Evolutionary conservation across 2,113 vertebrate species (phyloP).

Genomic region (Menura novaehollandiae): DNA sequence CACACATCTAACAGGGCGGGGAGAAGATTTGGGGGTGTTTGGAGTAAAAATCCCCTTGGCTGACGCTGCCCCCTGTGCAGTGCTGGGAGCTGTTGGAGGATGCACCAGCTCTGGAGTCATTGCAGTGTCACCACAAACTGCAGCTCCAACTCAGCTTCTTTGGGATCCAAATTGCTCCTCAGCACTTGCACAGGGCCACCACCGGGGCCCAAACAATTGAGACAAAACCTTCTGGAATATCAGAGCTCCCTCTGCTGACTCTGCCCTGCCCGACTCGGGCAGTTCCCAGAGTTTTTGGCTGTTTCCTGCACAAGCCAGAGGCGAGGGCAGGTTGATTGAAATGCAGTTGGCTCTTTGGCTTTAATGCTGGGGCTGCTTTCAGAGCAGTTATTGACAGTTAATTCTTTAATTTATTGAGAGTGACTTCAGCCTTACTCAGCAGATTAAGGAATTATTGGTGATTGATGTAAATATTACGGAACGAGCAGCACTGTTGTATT

Average conservation of each 20-base stretch:
- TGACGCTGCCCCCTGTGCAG: fast-evolving
- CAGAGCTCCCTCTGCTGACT: conserved; percentile 47
- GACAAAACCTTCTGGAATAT: fast-evolving
- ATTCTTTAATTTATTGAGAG: neutral
- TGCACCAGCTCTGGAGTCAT: neutral
- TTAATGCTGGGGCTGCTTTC: neutral
- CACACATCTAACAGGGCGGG: too few relatives aligned
- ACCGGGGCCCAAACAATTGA: fast-evolving
- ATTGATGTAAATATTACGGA: fast-evolving
- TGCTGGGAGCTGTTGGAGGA: neutral
- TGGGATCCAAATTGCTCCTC: fast-evolving
- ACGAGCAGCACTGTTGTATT: neutral
- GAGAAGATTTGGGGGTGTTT: neutral
- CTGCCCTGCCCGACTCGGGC: fast-evolving
- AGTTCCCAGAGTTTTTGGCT: fast-evolving
- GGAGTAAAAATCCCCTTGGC: neutral
- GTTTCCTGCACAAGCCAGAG: fast-evolving
- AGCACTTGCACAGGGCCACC: fast-evolving
- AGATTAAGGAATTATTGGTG: neutral
- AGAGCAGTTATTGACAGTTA: neutral
- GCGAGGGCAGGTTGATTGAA: neutral
- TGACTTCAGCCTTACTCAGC: neutral
- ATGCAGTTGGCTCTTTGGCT: neutral
- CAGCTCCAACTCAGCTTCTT: fast-evolving
- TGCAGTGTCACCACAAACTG: fast-evolving